Evolutionary conservation across 2,888 invertebrate species (phyloP), one percentile per base, ranked within the genome.

Genomic region (Bruchidius siliquastri): DNA sequence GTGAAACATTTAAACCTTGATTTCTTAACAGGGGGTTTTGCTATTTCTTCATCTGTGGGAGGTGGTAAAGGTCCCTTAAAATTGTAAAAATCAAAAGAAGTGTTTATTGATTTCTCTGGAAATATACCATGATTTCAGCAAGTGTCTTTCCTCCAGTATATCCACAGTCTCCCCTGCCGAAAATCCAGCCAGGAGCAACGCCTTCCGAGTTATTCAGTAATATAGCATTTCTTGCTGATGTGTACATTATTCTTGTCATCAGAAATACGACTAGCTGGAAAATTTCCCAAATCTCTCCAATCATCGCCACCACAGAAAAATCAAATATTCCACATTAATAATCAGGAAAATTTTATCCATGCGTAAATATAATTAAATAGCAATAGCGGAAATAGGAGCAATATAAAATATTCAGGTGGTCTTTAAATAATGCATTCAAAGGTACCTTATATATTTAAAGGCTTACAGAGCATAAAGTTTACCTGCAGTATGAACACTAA

Each of bases 221-320:
- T 72, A 88, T 87, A 2, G 90, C 89, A 79, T 88, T 88, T 74
- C 88, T 87, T 72, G 89, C 88, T 21, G 89, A 88, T 30, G 88
- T 88, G 75, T 89, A 89, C 75, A 91, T 82, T 77, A 90, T 84
- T 81, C 89, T 88, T 72, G 88, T 88, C 76, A 90, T 82, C 73
- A 88, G 82, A 77, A 89, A 86, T 81, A 90, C 88, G 73, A 88
- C 79, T 72, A 88, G 69, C 83, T 83, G 76, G 70, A 80, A 78
- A n/a, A n/a, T n/a, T n/a, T n/a, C n/a, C n/a, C n/a, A n/a, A n/a
- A n/a, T n/a, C n/a, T n/a, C n/a, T n/a, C n/a, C n/a, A n/a, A n/a
- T n/a, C n/a, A n/a, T n/a, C n/a, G n/a, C n/a, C n/a, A n/a, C n/a
- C n/a, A n/a, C n/a, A n/a, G n/a, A n/a, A n/a, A n/a, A n/a, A n/a